Conservation (phyloP, 2,888 invertebrate species). For the Apodemia mormo region DNA sequence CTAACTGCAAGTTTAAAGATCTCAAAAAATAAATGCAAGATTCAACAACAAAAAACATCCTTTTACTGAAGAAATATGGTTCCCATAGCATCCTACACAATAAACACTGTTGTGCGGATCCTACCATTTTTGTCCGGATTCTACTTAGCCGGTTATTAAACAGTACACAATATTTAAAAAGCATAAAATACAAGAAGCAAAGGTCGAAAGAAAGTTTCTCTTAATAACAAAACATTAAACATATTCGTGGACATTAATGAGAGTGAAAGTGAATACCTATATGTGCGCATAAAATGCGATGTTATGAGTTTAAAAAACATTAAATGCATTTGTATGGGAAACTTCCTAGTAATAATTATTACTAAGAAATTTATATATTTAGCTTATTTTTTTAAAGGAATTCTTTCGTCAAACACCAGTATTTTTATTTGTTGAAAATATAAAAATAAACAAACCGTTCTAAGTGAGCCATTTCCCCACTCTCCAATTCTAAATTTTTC, state of each 20-base stretch:
- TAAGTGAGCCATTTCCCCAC: constrained; percentile 61
- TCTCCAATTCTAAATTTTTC: constrained; percentile 71
- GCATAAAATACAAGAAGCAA: neutral
- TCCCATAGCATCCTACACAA: no score
- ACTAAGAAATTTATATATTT: neutral
- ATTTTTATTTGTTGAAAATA: neutral
- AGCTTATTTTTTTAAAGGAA: no score
- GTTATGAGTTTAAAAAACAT: constrained; percentile 1
- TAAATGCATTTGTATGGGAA: neutral
- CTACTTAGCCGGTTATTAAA: no score
- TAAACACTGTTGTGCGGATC: no score
- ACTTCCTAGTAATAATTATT: neutral
- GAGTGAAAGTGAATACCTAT: constrained; percentile 8
- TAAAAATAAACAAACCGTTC: constrained; percentile 54
- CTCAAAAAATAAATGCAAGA: no score
- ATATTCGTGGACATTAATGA: constrained; percentile 11
- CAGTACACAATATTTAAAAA: neutral
- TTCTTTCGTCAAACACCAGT: no score
- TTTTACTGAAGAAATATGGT: no score
- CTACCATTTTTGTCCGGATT: no score
- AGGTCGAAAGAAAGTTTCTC: constrained; percentile 16
- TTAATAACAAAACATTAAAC: constrained; percentile 13
- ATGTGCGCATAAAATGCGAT: neutral
- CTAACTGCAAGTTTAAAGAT: no score
- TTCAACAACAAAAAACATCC: no score